Evolutionary conservation across 2,888 invertebrate species (phyloP).

Genomic region (Chrysomela aeneicollis): DNA sequence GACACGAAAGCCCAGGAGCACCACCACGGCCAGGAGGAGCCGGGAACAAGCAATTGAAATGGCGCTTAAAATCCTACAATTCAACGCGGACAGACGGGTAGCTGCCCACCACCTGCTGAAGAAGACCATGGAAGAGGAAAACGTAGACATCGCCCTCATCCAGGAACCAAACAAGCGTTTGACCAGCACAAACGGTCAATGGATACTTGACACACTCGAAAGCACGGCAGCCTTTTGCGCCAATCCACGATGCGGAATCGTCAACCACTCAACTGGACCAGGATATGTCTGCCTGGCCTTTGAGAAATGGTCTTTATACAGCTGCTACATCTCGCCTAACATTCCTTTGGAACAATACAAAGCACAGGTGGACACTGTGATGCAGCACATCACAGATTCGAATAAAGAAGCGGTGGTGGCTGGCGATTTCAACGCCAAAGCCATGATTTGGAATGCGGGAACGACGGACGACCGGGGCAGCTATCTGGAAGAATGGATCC

Average conservation of each 20-base stretch:
- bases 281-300: no score
- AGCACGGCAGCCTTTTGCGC: not conserved
- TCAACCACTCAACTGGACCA: no score
- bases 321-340: not conserved
- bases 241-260: no score
- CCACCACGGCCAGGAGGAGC: not conserved
- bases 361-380: not conserved
- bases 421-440: not conserved
- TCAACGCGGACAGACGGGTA: not conserved
- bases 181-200: not conserved
- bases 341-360: not conserved
- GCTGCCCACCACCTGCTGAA: not conserved
- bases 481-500: not conserved
- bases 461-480: not conserved
- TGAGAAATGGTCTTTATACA: not conserved
- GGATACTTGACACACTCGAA: not conserved
- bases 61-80: not conserved
- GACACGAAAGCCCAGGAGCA: not conserved
- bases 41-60: not conserved
- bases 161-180: not conserved
- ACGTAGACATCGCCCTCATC: not conserved
- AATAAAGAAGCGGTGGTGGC: not conserved
- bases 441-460: not conserved
- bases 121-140: not conserved
- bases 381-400: not conserved